Percentiles rank a stretch among this genome's conserved stretches.
phyloP scores from a whole-genome alignment of 1,140 invertebrate species.

The Hormaphis cornu region DNA sequence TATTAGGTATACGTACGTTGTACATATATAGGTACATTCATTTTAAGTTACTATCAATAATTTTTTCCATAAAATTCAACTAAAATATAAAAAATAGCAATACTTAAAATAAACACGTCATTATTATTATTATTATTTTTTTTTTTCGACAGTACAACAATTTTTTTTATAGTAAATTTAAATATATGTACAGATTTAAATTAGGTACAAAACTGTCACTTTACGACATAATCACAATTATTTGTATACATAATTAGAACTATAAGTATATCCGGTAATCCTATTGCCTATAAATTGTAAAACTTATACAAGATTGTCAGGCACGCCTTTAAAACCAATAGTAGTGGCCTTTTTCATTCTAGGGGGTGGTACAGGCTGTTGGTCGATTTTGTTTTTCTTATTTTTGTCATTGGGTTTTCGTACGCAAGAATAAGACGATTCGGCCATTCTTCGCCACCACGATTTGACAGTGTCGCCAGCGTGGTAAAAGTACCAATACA shows the following conservation, averaged over 20 bases:
- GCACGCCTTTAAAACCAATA: conserved; percentile 32
- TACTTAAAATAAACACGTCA: not conserved
- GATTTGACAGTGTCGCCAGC: conserved; percentile 23
- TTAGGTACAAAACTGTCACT: not conserved
- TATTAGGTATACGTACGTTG: too few relatives aligned
- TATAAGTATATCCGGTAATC: not conserved
- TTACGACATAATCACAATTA: too few relatives aligned
- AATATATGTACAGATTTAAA: not conserved
- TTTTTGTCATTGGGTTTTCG: not conserved
- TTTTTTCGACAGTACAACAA: not conserved
- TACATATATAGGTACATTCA: not conserved
- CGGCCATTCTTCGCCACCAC: conserved; percentile 29
- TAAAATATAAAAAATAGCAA: too few relatives aligned
- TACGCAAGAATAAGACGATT: conserved; percentile 3
- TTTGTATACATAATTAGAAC: too few relatives aligned
- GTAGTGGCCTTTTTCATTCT: conserved; percentile 29
- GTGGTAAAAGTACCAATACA: conserved; percentile 40
- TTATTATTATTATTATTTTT: too few relatives aligned
- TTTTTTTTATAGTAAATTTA: not conserved
- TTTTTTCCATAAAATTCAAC: not conserved
- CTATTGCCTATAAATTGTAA: not conserved
- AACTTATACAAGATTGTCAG: conserved; percentile 34
- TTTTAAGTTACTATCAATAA: too few relatives aligned
- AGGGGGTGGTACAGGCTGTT: conserved; percentile 18
- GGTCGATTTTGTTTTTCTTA: not conserved